Evolutionary conservation across 2,797 vertebrate species (phyloP), one percentile per base, ranked within the genome.

Genomic region (Sarcophilus harrisii): DNA sequence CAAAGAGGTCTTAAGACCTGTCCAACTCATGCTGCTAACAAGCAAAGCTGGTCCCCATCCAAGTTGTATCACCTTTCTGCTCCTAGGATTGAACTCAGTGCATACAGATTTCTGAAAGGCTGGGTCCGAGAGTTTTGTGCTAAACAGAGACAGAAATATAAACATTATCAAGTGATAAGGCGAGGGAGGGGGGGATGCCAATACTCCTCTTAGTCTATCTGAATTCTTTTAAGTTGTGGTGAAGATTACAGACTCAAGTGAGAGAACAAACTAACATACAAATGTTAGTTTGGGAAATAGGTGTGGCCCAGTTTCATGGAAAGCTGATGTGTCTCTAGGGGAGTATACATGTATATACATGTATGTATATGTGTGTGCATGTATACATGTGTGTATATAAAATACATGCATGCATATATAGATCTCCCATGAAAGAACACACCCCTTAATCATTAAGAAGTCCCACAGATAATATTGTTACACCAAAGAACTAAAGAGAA

Each of bases 1-100:
- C 28, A 57, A 1, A 27, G 58, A 5, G n/a, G 91, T 60, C 57
- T 91, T 5, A 96, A 96, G 87, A 99, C 99, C 99, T 97, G 99
- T 99, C 99, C 99, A 99, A 98, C 99, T 99, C 21, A 99, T 99
- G 98, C 99, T 99, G 99, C 99, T 99, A 96, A 99, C 91, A 49
- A 99, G 98, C 57, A 99, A 98, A 11, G 99, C 99, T 0, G 99
- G 99, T 99, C 98, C 73, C 96, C 98, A 0, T n/a, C 0, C 0
- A 58, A 90, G 57, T 92, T 11, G 97, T 0, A 87, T 96, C 98
- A 99, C 99, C 0, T 0, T 18, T 9, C 99, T 98, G 0, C 96
- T 98, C 49, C 29, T 30, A 4, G 93, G 38, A 14, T 99, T 98
- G 89, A 95, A 87, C 66, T 98, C 97, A 0, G 99, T 99, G 97